phyloP scores from a whole-genome alignment of 2,888 invertebrate species.

The Tortrix viridana region DNA sequence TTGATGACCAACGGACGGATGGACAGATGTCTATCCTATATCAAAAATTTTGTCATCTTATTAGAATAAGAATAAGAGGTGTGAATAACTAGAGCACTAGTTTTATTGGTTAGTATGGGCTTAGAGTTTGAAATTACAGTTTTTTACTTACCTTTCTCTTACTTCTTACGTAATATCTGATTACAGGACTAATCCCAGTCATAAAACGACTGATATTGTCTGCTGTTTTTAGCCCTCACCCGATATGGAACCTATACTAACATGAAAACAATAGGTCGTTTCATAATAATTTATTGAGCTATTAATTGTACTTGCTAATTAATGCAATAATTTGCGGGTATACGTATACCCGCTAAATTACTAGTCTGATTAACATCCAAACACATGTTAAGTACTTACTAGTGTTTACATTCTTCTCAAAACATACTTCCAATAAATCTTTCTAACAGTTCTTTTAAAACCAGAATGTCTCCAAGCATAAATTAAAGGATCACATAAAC shows the following conservation, averaged over 20 bases:
- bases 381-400: not conserved
- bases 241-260: slow-evolving; percentile 9
- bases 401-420: slow-evolving; percentile 38
- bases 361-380: not conserved
- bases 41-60: no score
- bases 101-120: no score
- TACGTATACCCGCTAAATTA: not conserved
- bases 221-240: not conserved
- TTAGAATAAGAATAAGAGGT: no score
- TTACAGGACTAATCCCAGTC: slow-evolving; percentile 1
- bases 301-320: not conserved
- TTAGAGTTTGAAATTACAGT: not conserved
- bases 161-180: not conserved
- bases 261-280: slow-evolving; percentile 12
- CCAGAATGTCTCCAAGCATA: slow-evolving; percentile 87
- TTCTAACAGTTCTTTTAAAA: slow-evolving; percentile 75
- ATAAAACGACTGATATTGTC: slow-evolving; percentile 13
- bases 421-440: slow-evolving; percentile 60
- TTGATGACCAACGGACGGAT: not conserved
- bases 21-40: no score
- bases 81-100: no score
- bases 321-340: not conserved
- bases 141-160: not conserved
- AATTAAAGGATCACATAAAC: slow-evolving; percentile 84
- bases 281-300: slow-evolving; percentile 26